Conservation (phyloP, 1,140 invertebrate species). For the Brachionus plicatilis region DNA sequence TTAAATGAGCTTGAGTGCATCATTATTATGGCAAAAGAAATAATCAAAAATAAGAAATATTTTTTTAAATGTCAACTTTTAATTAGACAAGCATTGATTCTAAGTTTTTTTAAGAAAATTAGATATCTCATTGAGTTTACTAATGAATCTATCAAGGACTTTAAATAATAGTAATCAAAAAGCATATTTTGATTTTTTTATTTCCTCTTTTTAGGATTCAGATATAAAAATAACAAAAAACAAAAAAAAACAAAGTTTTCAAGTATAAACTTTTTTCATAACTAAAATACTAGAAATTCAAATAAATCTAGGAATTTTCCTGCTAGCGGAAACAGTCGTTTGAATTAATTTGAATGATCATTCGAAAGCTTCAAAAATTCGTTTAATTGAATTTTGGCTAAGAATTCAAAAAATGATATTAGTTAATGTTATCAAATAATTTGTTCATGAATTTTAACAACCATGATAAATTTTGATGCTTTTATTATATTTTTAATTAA, state of each 20-base stretch:
- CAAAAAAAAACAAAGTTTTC: not conserved
- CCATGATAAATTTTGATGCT: not conserved
- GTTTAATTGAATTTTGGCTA: not conserved
- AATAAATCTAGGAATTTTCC: not conserved
- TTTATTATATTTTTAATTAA: not conserved
- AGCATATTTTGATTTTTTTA: no score
- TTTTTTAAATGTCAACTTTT: not conserved
- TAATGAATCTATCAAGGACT: no score
- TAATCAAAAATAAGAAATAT: not conserved
- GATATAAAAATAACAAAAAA: no score
- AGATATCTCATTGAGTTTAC: no score
- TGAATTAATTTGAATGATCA: not conserved
- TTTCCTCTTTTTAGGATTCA: no score
- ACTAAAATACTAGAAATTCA: not conserved
- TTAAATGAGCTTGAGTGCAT: no score
- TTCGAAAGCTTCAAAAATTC: not conserved
- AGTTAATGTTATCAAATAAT: not conserved
- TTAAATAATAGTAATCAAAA: no score
- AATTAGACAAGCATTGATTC: not conserved
- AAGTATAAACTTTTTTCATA: not conserved
- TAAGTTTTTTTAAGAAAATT: no score
- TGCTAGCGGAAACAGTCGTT: not conserved
- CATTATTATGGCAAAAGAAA: no score
- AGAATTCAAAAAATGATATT: not conserved
- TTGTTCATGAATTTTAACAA: not conserved